phyloP scores from a whole-genome alignment of 1,140 invertebrate species.

The Drosophila lowei region DNA sequence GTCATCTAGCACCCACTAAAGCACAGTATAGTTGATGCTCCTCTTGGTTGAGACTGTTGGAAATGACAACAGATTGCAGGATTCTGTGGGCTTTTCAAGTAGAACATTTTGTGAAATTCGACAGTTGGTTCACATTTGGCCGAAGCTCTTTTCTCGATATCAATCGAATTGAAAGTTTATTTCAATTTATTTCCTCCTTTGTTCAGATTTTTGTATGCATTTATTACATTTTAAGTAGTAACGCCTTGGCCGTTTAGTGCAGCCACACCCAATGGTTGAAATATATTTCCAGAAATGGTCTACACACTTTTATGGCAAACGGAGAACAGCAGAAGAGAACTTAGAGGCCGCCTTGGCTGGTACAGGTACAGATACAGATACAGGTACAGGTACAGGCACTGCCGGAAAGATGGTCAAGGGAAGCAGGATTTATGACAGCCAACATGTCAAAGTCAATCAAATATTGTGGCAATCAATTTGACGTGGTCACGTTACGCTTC shows the following conservation, averaged over 20 bases:
- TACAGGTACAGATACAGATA: conserved; percentile 4
- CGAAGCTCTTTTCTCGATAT: neutral
- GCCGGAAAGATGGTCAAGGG: conserved; percentile 22
- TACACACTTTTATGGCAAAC: conserved; percentile 43
- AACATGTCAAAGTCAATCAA: conserved; percentile 83
- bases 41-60: conserved; percentile 29
- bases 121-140: too few species aligned
- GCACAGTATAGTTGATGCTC: conserved; percentile 37
- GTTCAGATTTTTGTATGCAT: neutral
- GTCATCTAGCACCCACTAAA: conserved; percentile 79
- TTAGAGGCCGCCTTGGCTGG: conserved; percentile 38
- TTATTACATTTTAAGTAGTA: neutral
- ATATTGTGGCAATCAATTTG: conserved; percentile 82
- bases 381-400: neutral
- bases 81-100: conserved; percentile 13
- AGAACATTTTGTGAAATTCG: neutral
- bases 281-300: conserved; percentile 29
- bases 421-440: conserved; percentile 75
- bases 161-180: neutral
- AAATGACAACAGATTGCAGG: conserved; percentile 65
- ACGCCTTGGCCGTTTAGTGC: too few species aligned
- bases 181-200: neutral
- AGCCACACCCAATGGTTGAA: neutral
- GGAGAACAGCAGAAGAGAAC: conserved; percentile 22
- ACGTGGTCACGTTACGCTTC: conserved; percentile 68